A percentile compares a stretch with the other conserved stretches of the same genome.
These are phyloP conservation scores for Caracal caracal DNA, from an alignment of 2,113 vertebrate genomes.

Conservation along the genomic window DNA sequence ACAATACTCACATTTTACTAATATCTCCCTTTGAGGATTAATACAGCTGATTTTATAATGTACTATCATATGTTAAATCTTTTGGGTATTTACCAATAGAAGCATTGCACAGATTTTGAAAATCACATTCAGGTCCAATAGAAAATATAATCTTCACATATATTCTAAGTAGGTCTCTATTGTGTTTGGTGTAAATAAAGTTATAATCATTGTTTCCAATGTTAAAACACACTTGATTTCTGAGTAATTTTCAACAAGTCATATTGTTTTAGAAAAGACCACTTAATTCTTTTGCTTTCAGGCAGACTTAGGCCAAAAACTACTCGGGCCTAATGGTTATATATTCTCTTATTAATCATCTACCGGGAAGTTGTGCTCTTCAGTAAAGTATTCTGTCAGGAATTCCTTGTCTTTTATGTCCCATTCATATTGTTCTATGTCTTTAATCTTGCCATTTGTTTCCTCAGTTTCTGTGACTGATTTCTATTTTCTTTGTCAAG, in stretches of 20 bases:
- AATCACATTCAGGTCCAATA: neutral
- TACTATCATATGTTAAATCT: neutral
- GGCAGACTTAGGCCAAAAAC: conserved; percentile 35
- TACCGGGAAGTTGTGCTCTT: neutral
- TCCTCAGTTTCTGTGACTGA: neutral
- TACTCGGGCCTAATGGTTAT: neutral
- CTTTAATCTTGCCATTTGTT: conserved; percentile 34
- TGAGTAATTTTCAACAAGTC: neutral
- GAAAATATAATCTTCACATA: neutral
- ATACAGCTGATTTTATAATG: neutral
- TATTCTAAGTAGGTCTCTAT: neutral
- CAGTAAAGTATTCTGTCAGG: neutral
- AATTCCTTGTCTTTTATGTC: neutral
- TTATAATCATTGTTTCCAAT: neutral
- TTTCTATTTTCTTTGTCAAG: conserved; percentile 32
- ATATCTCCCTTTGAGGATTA: neutral
- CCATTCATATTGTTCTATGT: neutral
- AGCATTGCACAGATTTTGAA: neutral
- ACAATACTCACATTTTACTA: conserved; percentile 3
- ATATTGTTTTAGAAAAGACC: neutral
- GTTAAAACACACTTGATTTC: conserved; percentile 14
- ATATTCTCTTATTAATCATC: neutral
- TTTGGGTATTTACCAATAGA: neutral
- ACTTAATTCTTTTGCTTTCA: conserved; percentile 12
- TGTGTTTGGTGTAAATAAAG: conserved; percentile 23